Conservation (phyloP, 2,797 vertebrate species). For the Aplochiton taeniatus region DNA sequence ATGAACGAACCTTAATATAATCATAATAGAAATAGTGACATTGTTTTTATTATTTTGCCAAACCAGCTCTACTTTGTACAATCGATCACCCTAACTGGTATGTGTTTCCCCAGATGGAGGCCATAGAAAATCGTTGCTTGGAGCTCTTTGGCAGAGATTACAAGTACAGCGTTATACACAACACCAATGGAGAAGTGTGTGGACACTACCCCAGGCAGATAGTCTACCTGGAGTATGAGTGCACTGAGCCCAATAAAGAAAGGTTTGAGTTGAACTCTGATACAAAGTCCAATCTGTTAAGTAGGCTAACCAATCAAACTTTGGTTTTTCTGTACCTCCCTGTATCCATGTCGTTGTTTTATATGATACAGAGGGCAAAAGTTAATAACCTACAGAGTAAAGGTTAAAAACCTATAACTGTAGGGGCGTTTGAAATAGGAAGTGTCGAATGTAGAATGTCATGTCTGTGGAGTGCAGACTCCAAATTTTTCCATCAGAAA, state of each 20-base stretch:
- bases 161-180: conserved; percentile 91
- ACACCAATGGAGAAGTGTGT: conserved; percentile 90
- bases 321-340: conserved; percentile 44
- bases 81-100: too few species aligned
- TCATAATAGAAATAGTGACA: too few species aligned
- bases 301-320: conserved; percentile 34
- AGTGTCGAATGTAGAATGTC: not conserved
- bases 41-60: not conserved
- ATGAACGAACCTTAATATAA: too few species aligned
- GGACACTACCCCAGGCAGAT: conserved; percentile 96
- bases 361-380: conserved; percentile 38
- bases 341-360: conserved; percentile 26
- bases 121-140: conserved; percentile 90
- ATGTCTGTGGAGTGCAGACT: too few species aligned
- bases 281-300: conserved; percentile 48
- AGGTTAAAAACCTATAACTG: conserved; percentile 31
- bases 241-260: conserved; percentile 80
- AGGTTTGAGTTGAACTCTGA: conserved; percentile 67
- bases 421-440: conserved; percentile 20
- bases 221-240: conserved; percentile 91
- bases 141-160: conserved; percentile 93
- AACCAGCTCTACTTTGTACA: not conserved
- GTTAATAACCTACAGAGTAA: conserved; percentile 35
- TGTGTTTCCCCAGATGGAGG: conserved; percentile 79
- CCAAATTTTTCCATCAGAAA: too few species aligned